Base-by-base conservation (phyloP, 2,888 invertebrate genomes). In the Julus scanicus region DNA sequence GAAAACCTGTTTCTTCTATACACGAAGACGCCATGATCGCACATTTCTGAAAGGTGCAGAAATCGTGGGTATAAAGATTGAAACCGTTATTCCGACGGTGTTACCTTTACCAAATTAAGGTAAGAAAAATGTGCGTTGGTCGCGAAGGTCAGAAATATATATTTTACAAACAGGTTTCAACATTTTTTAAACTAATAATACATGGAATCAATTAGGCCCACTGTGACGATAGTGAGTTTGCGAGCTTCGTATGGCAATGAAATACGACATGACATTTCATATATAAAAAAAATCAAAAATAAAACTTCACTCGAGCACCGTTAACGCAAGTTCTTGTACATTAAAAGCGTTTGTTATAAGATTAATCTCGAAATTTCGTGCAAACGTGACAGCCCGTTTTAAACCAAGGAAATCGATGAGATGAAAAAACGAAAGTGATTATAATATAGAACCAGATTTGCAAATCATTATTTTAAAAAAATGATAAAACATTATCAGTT, bases 91-190 rank as follows among this genome's bases (percentile, higher is more conserved):
- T 71, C 71, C 71, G n/a, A 9, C 71, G 71, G 71, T 71, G 71
- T 71, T 71, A 71, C 71, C 71, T 71, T 71, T 71, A 71, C 71
- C 71, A 71, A 71, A 71, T 71, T 71, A 71, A 71, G 71, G 71
- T 71, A 71, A 71, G 29, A 71, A 71, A 71, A n/a, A 71, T 71
- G 3, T 71, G 71, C 71, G 71, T 71, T 71, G 71, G 71, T 71
- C 71, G 71, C 71, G 71, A 71, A 71, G 71, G 71, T 71, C 71
- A 71, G 71, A 71, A 71, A 71, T 71, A 29, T 44, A 44, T n/a
- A n/a, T 63, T 63, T 63, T 20, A 29, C 2, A 29, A 71, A 71
- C 71, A 20, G 71, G 71, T 71, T 71, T 6, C 8, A 71, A n/a
- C 71, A 20, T 71, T 71, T 71, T 71, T 71, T 71, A 29, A 71